A percentile compares a stretch with the other conserved stretches of the same genome.
phyloP scores from a whole-genome alignment of 2,113 vertebrate genomes.

The Bagarius yarrelli region DNA sequence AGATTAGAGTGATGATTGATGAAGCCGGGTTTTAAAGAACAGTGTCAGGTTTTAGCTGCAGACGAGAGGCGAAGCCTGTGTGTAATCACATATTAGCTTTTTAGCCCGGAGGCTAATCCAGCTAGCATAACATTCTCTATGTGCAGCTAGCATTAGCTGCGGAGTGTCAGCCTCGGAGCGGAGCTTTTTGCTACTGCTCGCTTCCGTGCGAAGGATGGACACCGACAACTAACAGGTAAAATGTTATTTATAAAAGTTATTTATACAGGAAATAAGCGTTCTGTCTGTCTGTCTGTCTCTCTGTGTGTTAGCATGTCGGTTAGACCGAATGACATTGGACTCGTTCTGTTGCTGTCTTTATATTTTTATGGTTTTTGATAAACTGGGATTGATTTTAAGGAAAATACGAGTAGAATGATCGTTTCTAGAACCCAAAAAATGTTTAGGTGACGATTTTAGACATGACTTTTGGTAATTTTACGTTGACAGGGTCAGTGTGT shows the following conservation, averaged over 20 bases:
- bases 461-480: neutral
- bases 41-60: neutral
- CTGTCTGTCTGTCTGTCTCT: too few relatives aligned
- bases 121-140: conserved; percentile 44
- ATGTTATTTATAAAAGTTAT: neutral
- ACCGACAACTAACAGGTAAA: conserved; percentile 30
- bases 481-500: neutral
- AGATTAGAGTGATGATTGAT: too few relatives aligned
- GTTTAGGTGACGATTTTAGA: neutral
- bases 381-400: too few relatives aligned
- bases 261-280: too few relatives aligned
- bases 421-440: neutral
- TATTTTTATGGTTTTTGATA: neutral
- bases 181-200: conserved; percentile 5
- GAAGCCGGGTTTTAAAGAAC: too few relatives aligned
- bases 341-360: neutral
- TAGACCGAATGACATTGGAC: neutral
- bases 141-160: conserved; percentile 52
- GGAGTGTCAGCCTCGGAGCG: conserved; percentile 21
- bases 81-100: conserved; percentile 15
- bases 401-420: too few relatives aligned
- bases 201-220: conserved; percentile 22
- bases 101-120: conserved; percentile 31
- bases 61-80: conserved; percentile 2
- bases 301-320: neutral